Evolutionary conservation across 2,888 invertebrate genomes (phyloP).

Genomic region (Noctuana brunneofusca): DNA sequence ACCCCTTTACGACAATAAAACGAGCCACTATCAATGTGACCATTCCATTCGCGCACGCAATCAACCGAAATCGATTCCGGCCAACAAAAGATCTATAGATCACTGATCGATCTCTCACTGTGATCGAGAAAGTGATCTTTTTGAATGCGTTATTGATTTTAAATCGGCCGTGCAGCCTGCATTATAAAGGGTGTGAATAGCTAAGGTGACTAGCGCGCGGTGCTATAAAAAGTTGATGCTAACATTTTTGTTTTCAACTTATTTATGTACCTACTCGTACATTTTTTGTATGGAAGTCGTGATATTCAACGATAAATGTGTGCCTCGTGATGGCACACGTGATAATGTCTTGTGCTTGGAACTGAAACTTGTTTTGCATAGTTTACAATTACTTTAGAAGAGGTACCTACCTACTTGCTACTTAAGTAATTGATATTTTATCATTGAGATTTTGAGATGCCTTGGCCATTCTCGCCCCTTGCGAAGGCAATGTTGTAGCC

Average conservation of each 20-base stretch:
- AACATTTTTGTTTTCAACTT: constrained; percentile 10
- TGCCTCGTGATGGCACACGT: too few species aligned
- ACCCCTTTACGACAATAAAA: constrained; percentile 49
- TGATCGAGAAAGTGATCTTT: constrained; percentile 71
- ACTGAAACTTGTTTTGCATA: too few species aligned
- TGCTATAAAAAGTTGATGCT: constrained; percentile 29
- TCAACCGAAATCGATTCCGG: constrained; percentile 72
- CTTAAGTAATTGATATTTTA: too few species aligned
- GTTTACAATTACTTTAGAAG: too few species aligned
- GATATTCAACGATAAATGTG: not conserved
- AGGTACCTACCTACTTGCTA: too few species aligned
- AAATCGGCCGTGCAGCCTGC: constrained; percentile 66
- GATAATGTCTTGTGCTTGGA: not conserved
- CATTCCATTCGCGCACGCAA: constrained; percentile 64
- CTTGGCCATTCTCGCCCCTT: too few species aligned
- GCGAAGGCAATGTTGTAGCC: too few species aligned
- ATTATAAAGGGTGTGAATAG: constrained; percentile 55
- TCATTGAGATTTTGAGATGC: too few species aligned
- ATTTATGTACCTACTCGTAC: not conserved
- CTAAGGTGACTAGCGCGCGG: constrained; percentile 1
- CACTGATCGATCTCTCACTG: constrained; percentile 77
- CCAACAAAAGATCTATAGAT: constrained; percentile 74
- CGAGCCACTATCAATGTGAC: constrained; percentile 39
- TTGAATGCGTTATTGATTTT: constrained; percentile 76
- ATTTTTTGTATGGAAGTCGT: not conserved